A percentile compares a stretch with the other conserved stretches of the same genome.
These are phyloP conservation scores for Ariolimax columbianus DNA, from an alignment of 2,888 invertebrate genomes.

Conservation along the genomic window DNA sequence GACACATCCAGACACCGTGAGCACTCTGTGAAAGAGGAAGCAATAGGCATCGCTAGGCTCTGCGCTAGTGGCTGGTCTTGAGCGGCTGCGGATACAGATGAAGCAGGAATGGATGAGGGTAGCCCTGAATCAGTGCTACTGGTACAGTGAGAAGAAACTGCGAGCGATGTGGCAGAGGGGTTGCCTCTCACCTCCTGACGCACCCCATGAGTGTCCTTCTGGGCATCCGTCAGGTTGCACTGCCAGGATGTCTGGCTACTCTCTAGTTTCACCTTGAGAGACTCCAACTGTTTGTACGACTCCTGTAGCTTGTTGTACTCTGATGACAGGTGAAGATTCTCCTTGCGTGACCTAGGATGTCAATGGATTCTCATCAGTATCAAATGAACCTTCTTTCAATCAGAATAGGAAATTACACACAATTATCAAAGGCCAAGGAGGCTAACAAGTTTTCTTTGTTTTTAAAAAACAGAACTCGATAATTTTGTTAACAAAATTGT, in stretches of 20 bases:
- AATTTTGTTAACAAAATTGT: no score
- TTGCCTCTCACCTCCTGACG: slow-evolving; percentile 38
- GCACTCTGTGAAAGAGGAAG: slow-evolving; percentile 16
- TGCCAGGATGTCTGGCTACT: slow-evolving; percentile 72
- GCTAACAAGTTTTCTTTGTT: no score
- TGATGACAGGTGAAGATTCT: slow-evolving; percentile 75
- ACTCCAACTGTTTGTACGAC: slow-evolving; percentile 76
- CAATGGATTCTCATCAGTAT: no score
- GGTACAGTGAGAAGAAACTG: slow-evolving; percentile 7
- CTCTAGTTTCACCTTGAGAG: slow-evolving; percentile 77
- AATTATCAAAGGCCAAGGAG: no score
- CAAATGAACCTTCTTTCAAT: no score
- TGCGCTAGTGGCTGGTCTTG: background rate
- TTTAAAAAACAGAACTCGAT: no score
- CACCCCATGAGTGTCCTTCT: slow-evolving; percentile 74
- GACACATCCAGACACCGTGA: background rate
- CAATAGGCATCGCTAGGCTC: background rate
- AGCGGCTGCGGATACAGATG: background rate
- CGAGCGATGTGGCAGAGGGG: slow-evolving; percentile 55
- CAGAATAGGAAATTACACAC: no score
- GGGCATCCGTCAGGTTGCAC: slow-evolving; percentile 76
- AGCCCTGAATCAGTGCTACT: slow-evolving; percentile 35
- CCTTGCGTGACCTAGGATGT: slow-evolving; percentile 76
- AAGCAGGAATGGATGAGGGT: slow-evolving; percentile 23
- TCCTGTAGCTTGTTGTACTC: slow-evolving; percentile 78